Evolutionary conservation across 2,888 invertebrate genomes (phyloP).

Genomic region (Uropetala carovei): DNA sequence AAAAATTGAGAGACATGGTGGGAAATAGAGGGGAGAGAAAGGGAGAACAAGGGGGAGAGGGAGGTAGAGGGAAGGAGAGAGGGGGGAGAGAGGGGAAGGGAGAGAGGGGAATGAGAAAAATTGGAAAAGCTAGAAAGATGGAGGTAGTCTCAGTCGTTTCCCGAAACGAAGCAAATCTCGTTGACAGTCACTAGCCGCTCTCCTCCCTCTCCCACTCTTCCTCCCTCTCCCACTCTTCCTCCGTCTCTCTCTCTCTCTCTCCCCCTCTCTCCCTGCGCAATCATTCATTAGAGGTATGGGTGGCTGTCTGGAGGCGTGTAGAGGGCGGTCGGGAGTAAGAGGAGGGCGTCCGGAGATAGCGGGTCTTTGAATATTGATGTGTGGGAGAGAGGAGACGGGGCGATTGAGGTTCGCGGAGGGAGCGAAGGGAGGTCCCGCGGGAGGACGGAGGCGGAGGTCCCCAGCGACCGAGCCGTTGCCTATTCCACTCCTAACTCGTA

Average conservation of each 20-base stretch:
- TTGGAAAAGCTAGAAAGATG: not conserved
- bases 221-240: not conserved
- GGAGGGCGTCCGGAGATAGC: not conserved
- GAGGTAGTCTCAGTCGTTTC: too few relatives aligned
- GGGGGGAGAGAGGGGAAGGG: not conserved
- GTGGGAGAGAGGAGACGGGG: constrained; percentile 13
- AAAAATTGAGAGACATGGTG: not conserved
- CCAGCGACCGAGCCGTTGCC: not conserved
- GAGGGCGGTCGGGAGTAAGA: not conserved
- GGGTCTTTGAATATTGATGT: constrained; percentile 32
- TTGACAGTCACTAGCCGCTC: too few relatives aligned
- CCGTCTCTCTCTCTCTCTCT: not conserved
- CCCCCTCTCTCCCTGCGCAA: not conserved
- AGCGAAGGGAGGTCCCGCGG: not conserved
- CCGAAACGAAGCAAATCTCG: too few relatives aligned
- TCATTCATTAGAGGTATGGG: constrained; percentile 25
- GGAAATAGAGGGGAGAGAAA: not conserved
- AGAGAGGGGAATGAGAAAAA: not conserved
- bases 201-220: not conserved
- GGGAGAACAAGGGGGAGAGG: not conserved
- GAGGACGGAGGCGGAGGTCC: not conserved
- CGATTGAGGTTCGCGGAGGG: not conserved
- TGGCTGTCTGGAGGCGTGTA: not conserved
- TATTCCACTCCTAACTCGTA: not conserved
- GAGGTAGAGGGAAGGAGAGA: not conserved